Conservation (phyloP, 2,797 vertebrate species). For the Chiloscyllium punctatum region DNA sequence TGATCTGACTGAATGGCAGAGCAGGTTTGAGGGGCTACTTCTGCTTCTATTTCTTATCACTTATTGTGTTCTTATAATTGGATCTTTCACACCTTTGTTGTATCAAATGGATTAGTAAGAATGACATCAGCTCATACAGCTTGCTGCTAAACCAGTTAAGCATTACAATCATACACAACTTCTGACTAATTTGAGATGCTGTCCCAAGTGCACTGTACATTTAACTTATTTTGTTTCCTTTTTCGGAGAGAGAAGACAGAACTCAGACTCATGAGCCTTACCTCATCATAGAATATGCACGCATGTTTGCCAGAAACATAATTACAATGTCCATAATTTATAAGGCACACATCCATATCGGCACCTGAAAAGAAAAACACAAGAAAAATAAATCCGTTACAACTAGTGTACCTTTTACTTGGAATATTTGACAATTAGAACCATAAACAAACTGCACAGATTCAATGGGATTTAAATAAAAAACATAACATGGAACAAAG, state of each 20-base stretch:
- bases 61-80: neutral
- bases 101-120: neutral
- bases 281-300: constrained; percentile 98
- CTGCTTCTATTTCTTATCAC: neutral
- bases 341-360: constrained; percentile 99
- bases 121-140: neutral
- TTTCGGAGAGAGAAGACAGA: neutral
- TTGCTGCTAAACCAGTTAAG: neutral
- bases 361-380: constrained; percentile 67
- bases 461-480: neutral
- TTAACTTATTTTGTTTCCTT: neutral
- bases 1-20: neutral
- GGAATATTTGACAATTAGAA: neutral
- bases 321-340: constrained; percentile 95
- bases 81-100: neutral
- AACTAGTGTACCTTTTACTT: neutral
- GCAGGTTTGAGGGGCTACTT: neutral
- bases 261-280: constrained; percentile 49
- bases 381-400: constrained; percentile 5
- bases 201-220: neutral
- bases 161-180: neutral
- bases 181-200: neutral
- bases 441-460: neutral
- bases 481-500: neutral
- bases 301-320: constrained; percentile 95